Evolutionary conservation across 2,888 invertebrate species (phyloP), one percentile per base, ranked within the genome.

Genomic region (Drosophila colorata): DNA sequence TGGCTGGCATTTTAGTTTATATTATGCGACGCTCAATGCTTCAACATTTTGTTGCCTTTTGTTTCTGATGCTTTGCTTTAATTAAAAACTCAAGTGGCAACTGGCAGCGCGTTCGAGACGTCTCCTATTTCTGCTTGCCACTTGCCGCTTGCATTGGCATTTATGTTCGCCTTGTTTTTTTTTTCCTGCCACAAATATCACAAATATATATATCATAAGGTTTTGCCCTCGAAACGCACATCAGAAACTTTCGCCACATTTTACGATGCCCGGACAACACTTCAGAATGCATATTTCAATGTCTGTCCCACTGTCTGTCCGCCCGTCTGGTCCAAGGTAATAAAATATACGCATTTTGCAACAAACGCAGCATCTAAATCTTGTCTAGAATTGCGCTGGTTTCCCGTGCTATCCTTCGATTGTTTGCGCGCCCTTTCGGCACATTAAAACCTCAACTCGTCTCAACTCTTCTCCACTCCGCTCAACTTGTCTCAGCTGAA

Each of bases 31-130:
- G 33, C 33, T 33, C 13, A 13, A 33, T 4, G 33, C 64, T 76
- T 47, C 58, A 67, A 80, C 71, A 83, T 78, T 83, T 83, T 80
- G 80, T 86, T 76, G 83, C 83, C 78, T 74, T 82, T 85, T 85
- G 71, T 85, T 78, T 80, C 69, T 51, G 61, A 80, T 60, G 57
- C 74, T 71, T 77, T 79, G 69, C 77, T 84, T 87, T 87, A 88
- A 87, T 88, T 87, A 87, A 87, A 82, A 87, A 81, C 87, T 78
- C 78, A 88, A 87, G 88, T 86, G 83, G 78, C 74, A 66, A 61
- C 70, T 60, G 46, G 28, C 47, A 40, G 44, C 13, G 3, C 38
- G 2, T 31, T 28, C 14, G 14, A 18, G 47, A 41, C 38, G 31
- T 55, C 44, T 46, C 49, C 16, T 18, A 49, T 66, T 69, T 38